These are phyloP conservation scores for Chiloscyllium plagiosum DNA, from an alignment of 2,113 vertebrate genomes.

Conservation along the genomic window DNA sequence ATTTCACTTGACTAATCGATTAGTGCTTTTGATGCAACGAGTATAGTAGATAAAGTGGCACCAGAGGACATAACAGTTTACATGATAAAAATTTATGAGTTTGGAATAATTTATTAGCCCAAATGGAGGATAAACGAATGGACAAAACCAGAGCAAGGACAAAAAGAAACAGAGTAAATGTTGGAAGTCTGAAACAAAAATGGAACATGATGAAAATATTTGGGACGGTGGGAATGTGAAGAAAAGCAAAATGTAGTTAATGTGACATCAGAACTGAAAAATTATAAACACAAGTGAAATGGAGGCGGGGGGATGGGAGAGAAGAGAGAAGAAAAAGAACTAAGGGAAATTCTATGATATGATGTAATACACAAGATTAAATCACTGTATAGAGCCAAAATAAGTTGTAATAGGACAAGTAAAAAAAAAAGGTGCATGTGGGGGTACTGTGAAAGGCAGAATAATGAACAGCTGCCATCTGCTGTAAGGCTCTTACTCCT, in stretches of 20 bases:
- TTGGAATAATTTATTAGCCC: not conserved
- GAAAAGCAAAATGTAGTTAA: not conserved
- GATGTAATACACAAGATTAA: not conserved
- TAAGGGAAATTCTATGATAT: not conserved
- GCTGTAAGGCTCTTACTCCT: not conserved
- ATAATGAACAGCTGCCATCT: not conserved
- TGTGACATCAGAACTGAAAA: not conserved
- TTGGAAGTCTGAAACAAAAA: not conserved
- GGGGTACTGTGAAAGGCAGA: not conserved
- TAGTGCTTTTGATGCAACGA: not conserved
- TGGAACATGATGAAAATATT: not conserved
- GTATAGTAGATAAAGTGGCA: not conserved
- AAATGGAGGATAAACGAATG: too few species aligned
- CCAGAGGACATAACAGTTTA: not conserved
- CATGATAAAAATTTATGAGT: not conserved
- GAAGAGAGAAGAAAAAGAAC: not conserved
- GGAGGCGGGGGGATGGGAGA: too few species aligned
- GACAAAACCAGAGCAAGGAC: not conserved
- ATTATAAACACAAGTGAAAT: not conserved
- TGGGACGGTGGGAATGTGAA: not conserved
- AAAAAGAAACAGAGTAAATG: not conserved
- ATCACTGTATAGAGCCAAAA: not conserved
- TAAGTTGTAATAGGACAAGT: not conserved
- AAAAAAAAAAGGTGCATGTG: not conserved
- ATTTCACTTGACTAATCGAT: not conserved